Conservation (phyloP, 2,888 invertebrate species). For the Drosophila subquinaria region DNA sequence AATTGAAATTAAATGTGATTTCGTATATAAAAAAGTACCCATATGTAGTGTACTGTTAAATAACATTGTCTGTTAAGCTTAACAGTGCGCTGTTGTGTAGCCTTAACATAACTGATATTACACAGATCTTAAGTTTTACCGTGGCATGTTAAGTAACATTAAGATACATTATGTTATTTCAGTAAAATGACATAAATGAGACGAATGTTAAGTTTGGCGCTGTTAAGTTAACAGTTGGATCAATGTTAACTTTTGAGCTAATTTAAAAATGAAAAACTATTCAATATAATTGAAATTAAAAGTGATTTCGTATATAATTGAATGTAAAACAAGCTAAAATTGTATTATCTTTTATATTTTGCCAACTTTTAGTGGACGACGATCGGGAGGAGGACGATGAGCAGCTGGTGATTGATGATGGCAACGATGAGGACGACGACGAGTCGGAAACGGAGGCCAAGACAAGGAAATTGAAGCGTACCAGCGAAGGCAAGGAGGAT, state of each 20-base stretch:
- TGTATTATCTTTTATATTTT: not conserved
- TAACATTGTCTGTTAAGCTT: too few relatives aligned
- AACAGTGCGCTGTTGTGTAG: too few relatives aligned
- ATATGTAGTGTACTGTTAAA: too few relatives aligned
- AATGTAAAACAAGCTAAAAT: too few relatives aligned
- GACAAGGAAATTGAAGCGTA: slow-evolving; percentile 31
- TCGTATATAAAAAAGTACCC: too few relatives aligned
- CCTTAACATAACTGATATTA: too few relatives aligned
- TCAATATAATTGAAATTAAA: not conserved
- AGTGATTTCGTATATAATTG: not conserved
- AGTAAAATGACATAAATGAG: too few relatives aligned
- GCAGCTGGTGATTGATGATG: slow-evolving; percentile 84
- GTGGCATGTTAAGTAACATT: too few relatives aligned
- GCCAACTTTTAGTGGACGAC: slow-evolving; percentile 85
- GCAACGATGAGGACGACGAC: slow-evolving; percentile 74
- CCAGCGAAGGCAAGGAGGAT: not conserved
- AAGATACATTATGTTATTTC: too few relatives aligned
- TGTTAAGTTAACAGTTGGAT: too few relatives aligned
- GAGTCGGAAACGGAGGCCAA: slow-evolving; percentile 60
- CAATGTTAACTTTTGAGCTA: not conserved
- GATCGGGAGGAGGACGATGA: slow-evolving; percentile 87
- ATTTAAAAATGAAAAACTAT: not conserved
- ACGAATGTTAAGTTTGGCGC: too few relatives aligned
- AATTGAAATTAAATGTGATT: not conserved
- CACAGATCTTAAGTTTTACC: too few relatives aligned